Base-by-base conservation (phyloP, 2,113 vertebrate species). In the Perca flavescens region DNA sequence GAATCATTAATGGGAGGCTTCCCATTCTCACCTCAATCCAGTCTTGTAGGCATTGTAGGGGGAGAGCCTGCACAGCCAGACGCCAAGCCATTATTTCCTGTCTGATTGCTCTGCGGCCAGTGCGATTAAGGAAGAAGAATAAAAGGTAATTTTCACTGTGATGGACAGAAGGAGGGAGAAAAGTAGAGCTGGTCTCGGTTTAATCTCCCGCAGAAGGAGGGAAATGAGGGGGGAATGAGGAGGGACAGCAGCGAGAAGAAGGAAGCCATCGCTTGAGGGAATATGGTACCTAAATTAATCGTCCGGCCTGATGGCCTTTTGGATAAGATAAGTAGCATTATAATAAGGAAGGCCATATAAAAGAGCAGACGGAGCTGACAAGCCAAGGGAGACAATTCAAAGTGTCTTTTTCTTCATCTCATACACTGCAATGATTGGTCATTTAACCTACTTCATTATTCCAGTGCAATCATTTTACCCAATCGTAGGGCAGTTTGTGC, bases 101-200 rank as follows among this genome's bases (percentile, higher is more conserved):
- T 88, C 85, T 90, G 90, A 94, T 93, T 93, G 91, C 90, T 90
- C 86, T 83, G 85, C 36, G 63, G 88, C 86, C 84, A 80, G 77
- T 16, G 49, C 89, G 79, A 93, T 94, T 94, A 94, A 91, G 83
- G 89, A 91, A 71, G 80, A 87, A 85, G 87, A 91, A 87, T 85
- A 93, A 93, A 93, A 91, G 88, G 91, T 91, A 86, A 93, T 94
- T 93, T 89, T 94, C 91, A 93, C 90, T 58, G 68, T 92, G 93
- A 94, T 87, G 82, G 93, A 94, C 92, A 93, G 87, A 90, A 80
- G 78, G 57, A 86, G 86, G 84, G 87, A 90, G 87, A 88, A 86
- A 88, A 85, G 84, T 84, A 67, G 90, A 91, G 87, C 88, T 47
- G 81, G 43, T 83, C 86, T 88, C 31, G 6, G 86, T 92, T 93